Percentiles rank a stretch among this genome's conserved stretches.
Conservation (phyloP, 2,888 invertebrate genomes). For the Synanthedon tipuliformis region DNA sequence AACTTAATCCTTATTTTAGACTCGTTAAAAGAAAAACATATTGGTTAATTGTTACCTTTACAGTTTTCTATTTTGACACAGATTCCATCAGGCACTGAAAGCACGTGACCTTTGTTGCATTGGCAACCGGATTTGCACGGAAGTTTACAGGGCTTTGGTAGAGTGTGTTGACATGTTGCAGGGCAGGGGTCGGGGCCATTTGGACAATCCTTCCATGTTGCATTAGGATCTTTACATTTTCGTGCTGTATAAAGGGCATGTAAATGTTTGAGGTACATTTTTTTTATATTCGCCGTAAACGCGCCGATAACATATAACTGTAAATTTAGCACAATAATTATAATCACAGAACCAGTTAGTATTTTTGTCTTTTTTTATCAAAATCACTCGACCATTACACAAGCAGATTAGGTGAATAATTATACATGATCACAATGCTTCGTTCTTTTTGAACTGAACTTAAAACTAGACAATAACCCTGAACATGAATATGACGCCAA, state of each 20-base stretch:
- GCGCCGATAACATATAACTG: too few species aligned
- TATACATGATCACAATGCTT: too few species aligned
- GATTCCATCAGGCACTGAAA: constrained; percentile 3
- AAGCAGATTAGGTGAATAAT: too few species aligned
- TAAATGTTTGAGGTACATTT: background rate
- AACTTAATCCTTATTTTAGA: too few species aligned
- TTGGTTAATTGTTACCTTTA: constrained; percentile 1
- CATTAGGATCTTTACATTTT: constrained; percentile 8
- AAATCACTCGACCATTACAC: too few species aligned
- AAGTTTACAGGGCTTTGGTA: background rate
- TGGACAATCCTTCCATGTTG: constrained; percentile 5
- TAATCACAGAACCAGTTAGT: too few species aligned
- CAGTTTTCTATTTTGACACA: constrained; percentile 6
- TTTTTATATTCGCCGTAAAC: background rate
- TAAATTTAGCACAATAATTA: too few species aligned
- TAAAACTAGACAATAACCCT: too few species aligned
- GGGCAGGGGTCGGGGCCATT: constrained; percentile 4
- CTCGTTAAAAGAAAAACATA: background rate
- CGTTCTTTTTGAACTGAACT: too few species aligned
- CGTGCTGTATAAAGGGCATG: constrained; percentile 1
- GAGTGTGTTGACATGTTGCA: constrained; percentile 6
- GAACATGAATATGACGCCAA: too few species aligned
- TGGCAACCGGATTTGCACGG: constrained; percentile 5
- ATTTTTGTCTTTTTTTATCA: too few species aligned
- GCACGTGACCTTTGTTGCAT: constrained; percentile 7